A percentile compares a stretch with the other conserved stretches of the same genome.
phyloP scores from a whole-genome alignment of 2,113 vertebrate genomes.

The Reinhardtius hippoglossoides region DNA sequence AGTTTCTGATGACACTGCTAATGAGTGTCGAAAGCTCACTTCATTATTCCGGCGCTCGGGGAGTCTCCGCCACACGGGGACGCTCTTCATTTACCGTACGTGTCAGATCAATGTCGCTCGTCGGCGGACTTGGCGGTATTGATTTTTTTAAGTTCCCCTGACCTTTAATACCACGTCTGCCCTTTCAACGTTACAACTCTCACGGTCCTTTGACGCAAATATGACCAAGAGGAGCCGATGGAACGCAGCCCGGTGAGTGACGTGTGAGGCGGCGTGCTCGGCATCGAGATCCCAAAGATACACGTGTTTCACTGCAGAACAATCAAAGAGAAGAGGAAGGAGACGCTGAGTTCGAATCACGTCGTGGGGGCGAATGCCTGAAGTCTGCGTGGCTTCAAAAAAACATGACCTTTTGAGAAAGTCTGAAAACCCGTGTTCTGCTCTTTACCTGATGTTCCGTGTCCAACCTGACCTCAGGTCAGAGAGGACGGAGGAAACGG shows the following conservation, averaged over 20 bases:
- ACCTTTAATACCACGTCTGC: slow-evolving; percentile 8
- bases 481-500: neutral
- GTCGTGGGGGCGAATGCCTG: slow-evolving; percentile 43
- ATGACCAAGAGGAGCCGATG: neutral
- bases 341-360: slow-evolving; percentile 9
- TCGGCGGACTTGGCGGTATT: slow-evolving; percentile 5
- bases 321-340: slow-evolving; percentile 23
- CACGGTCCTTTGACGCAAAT: neutral
- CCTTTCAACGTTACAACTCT: neutral
- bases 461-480: slow-evolving; percentile 7
- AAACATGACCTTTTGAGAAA: slow-evolving; percentile 19
- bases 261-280: neutral
- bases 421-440: neutral
- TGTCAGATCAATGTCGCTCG: neutral
- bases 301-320: slow-evolving; percentile 24
- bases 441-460: too few relatives aligned
- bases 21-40: slow-evolving; percentile 31
- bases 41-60: slow-evolving; percentile 15
- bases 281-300: slow-evolving; percentile 33
- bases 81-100: neutral
- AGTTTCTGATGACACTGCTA: slow-evolving; percentile 39
- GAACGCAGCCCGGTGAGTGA: neutral
- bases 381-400: neutral
- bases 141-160: neutral
- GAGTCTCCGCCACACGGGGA: neutral